These are phyloP conservation scores for Hypotaenidia okinawae DNA, from an alignment of 2,797 vertebrate genomes.

Conservation along the genomic window DNA sequence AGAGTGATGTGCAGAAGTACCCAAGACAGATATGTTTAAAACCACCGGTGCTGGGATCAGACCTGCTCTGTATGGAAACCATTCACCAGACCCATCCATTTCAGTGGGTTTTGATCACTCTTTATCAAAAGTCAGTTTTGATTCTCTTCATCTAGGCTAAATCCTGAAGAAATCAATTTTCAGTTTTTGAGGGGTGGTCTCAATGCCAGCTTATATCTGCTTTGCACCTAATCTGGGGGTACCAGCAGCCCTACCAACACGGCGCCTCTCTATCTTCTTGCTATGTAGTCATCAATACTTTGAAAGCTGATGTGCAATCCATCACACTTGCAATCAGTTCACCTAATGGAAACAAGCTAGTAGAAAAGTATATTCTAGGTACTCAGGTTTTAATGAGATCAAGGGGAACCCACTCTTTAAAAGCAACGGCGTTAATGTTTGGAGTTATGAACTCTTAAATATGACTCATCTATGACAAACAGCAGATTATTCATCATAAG, in stretches of 20 bases:
- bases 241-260: not conserved
- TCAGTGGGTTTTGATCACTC: not conserved
- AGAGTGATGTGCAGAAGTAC: not conserved
- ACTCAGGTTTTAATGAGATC: not conserved
- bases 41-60: not conserved
- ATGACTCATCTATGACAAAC: not conserved
- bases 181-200: not conserved
- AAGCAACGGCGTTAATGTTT: not conserved
- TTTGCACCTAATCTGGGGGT: not conserved
- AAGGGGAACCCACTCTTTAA: not conserved
- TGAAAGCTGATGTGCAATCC: not conserved
- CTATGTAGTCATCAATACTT: not conserved
- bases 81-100: not conserved
- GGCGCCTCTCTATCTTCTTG: not conserved
- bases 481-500: not conserved
- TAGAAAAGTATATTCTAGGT: not conserved
- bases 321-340: not conserved
- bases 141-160: not conserved
- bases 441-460: not conserved
- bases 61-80: not conserved
- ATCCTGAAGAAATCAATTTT: not conserved
- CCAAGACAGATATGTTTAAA: not conserved
- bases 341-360: not conserved
- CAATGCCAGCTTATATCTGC: not conserved
- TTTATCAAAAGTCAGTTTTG: not conserved